Base-by-base conservation (phyloP, 2,797 vertebrate genomes). In the Oryzias sinensis region DNA sequence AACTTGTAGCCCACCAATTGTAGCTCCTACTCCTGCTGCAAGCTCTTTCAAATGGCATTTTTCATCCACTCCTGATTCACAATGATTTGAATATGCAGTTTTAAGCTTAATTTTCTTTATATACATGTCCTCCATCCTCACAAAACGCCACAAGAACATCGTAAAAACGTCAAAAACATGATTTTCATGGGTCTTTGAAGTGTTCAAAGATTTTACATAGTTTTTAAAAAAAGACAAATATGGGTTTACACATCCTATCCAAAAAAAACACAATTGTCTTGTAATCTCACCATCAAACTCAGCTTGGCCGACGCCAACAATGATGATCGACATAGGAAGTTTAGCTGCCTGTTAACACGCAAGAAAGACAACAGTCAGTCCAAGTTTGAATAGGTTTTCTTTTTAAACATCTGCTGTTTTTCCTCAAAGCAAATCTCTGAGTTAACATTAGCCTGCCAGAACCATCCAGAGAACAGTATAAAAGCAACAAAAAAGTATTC, bases 311-410 rank as follows among this genome's bases (percentile, higher is more conserved):
- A 98, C 96, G 60, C 96, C 96, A 42, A 98, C 90, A 55, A 98
- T 98, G 89, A 97, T 97, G 90, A 98, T 97, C 46, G 96, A 98
- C 96, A 98, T 97, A 56, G 96, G 96, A 37, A 98, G 93, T 80
- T 94, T 95, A 77, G 96, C 95, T 40, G 95, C 96, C 96, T 98
- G 87, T 58, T 58, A 59, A 41, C 37, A 68, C 84, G 40, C 76
- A 78, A 53, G 81, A 77, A 50, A 80, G 65, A 42, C 79, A 50
- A 63, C 48, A 75, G 52, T 77, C 42, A 72, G 43, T 61, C 1
- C 16, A 16, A 25, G 14, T 29, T 8, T 27, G 1, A 15, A 46
- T 8, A 6, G 15, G 57, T 62, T 57, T 57, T 16, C 37, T 65
- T 59, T 51, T 27, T 43, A 69, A 61, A 72, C 62, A 60, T 37